Conservation (phyloP, 2,888 invertebrate species). For the Rotaria sp. region DNA sequence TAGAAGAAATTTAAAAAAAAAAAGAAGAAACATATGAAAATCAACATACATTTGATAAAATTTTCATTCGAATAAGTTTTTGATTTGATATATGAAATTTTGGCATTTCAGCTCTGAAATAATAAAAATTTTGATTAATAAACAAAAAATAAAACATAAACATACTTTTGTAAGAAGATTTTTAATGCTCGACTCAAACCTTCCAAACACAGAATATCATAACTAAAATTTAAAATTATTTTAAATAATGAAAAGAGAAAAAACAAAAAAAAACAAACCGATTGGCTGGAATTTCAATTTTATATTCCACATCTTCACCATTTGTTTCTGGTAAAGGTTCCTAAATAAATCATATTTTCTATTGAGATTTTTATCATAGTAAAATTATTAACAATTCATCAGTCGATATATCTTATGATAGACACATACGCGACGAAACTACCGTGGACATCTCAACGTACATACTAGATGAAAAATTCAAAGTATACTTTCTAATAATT, state of each 20-base stretch:
- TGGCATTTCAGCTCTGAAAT: slow-evolving; percentile 31
- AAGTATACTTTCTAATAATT: too few species aligned
- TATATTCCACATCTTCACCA: slow-evolving; percentile 66
- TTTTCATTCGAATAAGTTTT: slow-evolving; percentile 32
- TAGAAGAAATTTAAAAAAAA: too few species aligned
- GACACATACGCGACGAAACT: too few species aligned
- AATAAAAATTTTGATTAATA: too few species aligned
- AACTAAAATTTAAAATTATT: slow-evolving; percentile 60
- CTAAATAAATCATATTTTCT: not conserved
- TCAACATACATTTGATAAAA: slow-evolving; percentile 31
- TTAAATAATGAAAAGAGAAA: not conserved
- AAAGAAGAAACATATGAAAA: too few species aligned
- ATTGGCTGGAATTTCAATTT: slow-evolving; percentile 95
- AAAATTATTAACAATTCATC: too few species aligned
- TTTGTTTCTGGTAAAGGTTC: not conserved
- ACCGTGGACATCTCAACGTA: too few species aligned
- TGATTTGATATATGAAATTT: slow-evolving; percentile 17
- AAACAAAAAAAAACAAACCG: slow-evolving; percentile 46
- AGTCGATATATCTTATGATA: too few species aligned
- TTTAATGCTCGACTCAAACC: slow-evolving; percentile 76
- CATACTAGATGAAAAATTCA: too few species aligned
- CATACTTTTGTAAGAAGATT: slow-evolving; percentile 70
- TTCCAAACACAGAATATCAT: slow-evolving; percentile 89
- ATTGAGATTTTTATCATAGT: too few species aligned
- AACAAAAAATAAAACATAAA: slow-evolving; percentile 42